Conservation (phyloP, 1,140 invertebrate genomes). For the Aphaenogaster rudis region DNA sequence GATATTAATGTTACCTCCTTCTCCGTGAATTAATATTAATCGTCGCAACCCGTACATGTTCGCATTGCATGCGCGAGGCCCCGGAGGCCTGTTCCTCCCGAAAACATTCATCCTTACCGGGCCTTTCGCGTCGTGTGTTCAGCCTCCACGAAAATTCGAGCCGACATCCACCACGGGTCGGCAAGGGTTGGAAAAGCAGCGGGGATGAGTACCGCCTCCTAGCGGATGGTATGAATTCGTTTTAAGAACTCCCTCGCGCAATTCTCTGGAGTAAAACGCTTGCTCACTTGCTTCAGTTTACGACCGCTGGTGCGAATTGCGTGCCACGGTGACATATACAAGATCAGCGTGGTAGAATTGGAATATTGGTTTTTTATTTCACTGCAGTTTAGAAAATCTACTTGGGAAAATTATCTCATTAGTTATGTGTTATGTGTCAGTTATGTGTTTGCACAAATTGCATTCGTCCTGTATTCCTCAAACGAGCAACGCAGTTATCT, state of each 20-base stretch:
- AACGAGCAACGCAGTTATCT: neutral
- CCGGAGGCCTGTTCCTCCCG: conserved; percentile 63
- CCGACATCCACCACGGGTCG: conserved; percentile 54
- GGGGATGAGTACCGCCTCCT: neutral
- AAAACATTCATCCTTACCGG: conserved; percentile 72
- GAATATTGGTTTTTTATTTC: neutral
- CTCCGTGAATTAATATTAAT: conserved; percentile 75
- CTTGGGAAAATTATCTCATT: neutral
- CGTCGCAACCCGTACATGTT: conserved; percentile 67
- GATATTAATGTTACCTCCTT: conserved; percentile 74
- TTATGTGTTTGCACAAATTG: neutral
- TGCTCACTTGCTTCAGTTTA: conserved; percentile 39
- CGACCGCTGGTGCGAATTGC: conserved; percentile 26
- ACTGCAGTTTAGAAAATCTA: neutral
- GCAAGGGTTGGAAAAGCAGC: conserved; percentile 54
- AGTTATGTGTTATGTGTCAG: too few relatives aligned
- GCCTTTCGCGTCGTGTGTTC: conserved; percentile 59
- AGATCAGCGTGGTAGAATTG: neutral
- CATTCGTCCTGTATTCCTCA: neutral
- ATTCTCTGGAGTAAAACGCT: conserved; percentile 45
- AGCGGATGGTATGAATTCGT: conserved; percentile 33
- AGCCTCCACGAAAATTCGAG: conserved; percentile 71
- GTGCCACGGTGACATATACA: conserved; percentile 30
- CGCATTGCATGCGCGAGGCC: conserved; percentile 61
- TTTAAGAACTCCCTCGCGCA: conserved; percentile 65